These are phyloP conservation scores for Thinocorus orbignyianus DNA, from an alignment of 2,113 vertebrate species.

Conservation along the genomic window DNA sequence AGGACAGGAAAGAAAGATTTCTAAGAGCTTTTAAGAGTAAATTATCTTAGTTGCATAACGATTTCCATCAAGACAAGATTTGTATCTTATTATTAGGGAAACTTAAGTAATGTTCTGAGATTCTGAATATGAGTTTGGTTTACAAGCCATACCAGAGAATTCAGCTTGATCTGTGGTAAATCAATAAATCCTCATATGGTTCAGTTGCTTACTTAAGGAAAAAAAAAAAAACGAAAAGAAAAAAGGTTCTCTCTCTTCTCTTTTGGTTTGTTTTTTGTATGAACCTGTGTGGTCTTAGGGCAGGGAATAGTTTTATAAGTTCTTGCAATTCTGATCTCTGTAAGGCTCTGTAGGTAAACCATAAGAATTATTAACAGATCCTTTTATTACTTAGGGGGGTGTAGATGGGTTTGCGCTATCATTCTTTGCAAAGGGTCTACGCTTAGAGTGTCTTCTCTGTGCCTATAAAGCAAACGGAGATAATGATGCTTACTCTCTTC, in stretches of 20 bases:
- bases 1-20: not conserved
- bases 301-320: not conserved
- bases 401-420: not conserved
- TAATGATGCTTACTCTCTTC: not conserved
- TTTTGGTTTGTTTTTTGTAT: not conserved
- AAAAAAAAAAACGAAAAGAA: not conserved
- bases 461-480: not conserved
- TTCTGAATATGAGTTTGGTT: not conserved
- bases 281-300: not conserved
- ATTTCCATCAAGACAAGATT: not conserved
- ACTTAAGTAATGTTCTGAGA: not conserved
- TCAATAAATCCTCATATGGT: not conserved
- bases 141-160: not conserved
- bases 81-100: not conserved
- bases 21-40: not conserved
- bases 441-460: not conserved
- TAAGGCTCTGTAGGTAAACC: not conserved
- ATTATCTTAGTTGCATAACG: not conserved
- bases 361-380: not conserved
- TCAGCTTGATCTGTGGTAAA: not conserved
- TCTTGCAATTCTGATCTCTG: not conserved
- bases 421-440: not conserved
- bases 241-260: not conserved
- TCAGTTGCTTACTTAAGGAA: not conserved
- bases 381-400: not conserved